Percentiles rank a stretch among this genome's conserved stretches.
These are phyloP conservation scores for Nomia melanderi DNA, from an alignment of 1,140 invertebrate genomes.

Conservation along the genomic window DNA sequence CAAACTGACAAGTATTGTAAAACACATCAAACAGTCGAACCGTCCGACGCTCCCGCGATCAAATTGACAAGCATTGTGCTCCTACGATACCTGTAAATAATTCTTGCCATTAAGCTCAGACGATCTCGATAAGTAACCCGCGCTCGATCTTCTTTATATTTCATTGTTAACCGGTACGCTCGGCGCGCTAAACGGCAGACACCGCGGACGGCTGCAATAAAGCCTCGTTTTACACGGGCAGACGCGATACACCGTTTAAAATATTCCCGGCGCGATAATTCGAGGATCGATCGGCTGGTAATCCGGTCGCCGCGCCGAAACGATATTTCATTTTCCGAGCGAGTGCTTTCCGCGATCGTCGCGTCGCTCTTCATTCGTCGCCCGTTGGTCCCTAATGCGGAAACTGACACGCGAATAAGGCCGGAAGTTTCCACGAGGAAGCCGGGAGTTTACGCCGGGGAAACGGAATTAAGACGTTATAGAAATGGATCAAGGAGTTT, in stretches of 20 bases:
- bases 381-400: slow-evolving; percentile 50
- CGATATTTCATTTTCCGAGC: slow-evolving; percentile 61
- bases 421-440: slow-evolving; percentile 50
- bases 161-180: no score
- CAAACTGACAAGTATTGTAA: no score
- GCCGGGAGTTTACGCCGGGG: slow-evolving; percentile 47
- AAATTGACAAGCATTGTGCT: no score
- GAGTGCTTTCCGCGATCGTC: slow-evolving; percentile 41
- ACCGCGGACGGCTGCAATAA: neutral
- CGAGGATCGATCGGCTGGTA: slow-evolving; percentile 38
- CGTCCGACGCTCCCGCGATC: no score
- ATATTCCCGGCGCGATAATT: slow-evolving; percentile 13
- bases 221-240: neutral
- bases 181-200: no score
- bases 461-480: slow-evolving; percentile 66
- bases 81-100: no score
- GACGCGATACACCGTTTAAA: neutral
- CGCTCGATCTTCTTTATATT: no score
- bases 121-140: no score
- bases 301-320: slow-evolving; percentile 37
- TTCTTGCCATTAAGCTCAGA: no score
- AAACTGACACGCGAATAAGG: slow-evolving; percentile 62
- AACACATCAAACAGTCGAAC: no score
- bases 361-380: slow-evolving; percentile 33
- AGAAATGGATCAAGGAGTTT: slow-evolving; percentile 69